These are phyloP conservation scores for Tetragonula clypearis DNA, from an alignment of 1,140 invertebrate genomes.

Conservation along the genomic window DNA sequence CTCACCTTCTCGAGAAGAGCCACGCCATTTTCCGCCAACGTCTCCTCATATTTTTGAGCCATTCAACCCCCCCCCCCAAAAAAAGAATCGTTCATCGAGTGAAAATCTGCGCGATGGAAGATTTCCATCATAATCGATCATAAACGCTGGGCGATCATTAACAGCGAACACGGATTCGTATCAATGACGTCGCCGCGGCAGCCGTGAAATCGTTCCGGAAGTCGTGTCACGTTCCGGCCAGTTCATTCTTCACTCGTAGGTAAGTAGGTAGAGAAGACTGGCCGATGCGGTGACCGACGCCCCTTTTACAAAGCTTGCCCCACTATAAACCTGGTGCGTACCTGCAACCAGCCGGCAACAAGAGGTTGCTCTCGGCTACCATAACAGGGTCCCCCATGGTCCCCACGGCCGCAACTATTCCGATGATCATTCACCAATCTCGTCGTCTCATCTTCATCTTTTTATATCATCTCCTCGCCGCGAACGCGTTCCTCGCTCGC, in stretches of 20 bases:
- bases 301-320: conserved; percentile 56
- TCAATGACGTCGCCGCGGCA: conserved; percentile 44
- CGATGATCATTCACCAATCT: conserved; percentile 52
- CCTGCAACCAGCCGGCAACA: conserved; percentile 29
- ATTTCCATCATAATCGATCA: conserved; percentile 6
- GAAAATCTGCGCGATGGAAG: too few relatives aligned
- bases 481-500: neutral
- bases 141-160: conserved; percentile 10
- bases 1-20: too few relatives aligned
- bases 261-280: conserved; percentile 41
- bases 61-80: neutral
- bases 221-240: conserved; percentile 50
- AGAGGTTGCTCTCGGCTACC: conserved; percentile 39
- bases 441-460: conserved; percentile 49
- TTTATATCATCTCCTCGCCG: conserved; percentile 43
- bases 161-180: conserved; percentile 18
- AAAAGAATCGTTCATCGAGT: too few relatives aligned
- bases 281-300: conserved; percentile 37
- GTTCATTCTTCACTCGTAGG: conserved; percentile 57
- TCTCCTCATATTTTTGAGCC: neutral
- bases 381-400: conserved; percentile 40
- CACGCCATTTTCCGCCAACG: neutral
- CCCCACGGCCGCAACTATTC: conserved; percentile 36
- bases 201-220: conserved; percentile 39
- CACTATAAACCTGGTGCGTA: conserved; percentile 30